Evolutionary conservation across 2,113 vertebrate species (phyloP), one percentile per base, ranked within the genome.

Genomic region (Pygathrix nemaeus): DNA sequence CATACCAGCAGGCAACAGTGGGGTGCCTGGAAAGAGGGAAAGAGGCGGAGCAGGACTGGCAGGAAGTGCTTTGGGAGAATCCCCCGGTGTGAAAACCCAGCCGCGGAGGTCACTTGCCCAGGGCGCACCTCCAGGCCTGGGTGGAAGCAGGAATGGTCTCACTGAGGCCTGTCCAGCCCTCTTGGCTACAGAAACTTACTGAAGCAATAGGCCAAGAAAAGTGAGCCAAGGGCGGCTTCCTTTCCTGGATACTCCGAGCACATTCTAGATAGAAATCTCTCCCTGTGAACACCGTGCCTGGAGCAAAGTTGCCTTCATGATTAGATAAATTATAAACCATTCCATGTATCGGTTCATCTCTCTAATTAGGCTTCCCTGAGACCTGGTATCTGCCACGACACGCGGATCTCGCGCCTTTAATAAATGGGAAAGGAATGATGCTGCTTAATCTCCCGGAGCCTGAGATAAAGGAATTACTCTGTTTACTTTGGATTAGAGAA

Each of bases 401-500:
- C n/a, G 11, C 1, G 6, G 38, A 91, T 72, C n/a, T 81, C 3
- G 9, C 64, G 12, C 96, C 61, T 18, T 92, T 57, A 90, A 92
- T 90, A 94, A 96, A 88, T 0, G 14, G 48, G 23, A 86, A 82
- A 8, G 82, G 95, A 89, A 43, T 3, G 40, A 38, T 3, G 84
- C 18, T 6, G 55, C 94, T 92, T 88, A 79, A 76, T 91, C 50
- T 90, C 78, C 4, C 6, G 5, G 97, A 88, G 48, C 38, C 95
- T 1, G 6, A 90, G 14, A 97, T 97, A 79, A 97, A 97, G 92
- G 72, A 72, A 72, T 96, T n/a, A 16, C 76, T 78, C 87, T 93
- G 97, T 95, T 97, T 95, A 55, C 81, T 96, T 5, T 9, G 97
- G 97, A 95, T 97, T 95, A 97, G 81, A 86, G 75, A 55, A 27